Evolutionary conservation across 2,113 vertebrate species (phyloP).

Genomic region (Catagonus wagneri): DNA sequence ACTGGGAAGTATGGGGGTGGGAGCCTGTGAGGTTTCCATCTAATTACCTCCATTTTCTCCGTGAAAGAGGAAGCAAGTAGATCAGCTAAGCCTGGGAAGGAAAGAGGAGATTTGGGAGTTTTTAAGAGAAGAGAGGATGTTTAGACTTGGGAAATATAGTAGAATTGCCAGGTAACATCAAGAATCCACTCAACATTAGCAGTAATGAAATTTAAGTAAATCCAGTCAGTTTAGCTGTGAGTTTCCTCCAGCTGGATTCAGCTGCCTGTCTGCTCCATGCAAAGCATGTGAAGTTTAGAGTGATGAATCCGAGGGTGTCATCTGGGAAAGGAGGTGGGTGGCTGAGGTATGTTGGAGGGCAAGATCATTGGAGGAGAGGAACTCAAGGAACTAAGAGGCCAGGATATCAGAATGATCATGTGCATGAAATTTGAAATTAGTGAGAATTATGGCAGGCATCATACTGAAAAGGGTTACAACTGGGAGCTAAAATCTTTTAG

Average conservation of each 20-base stretch:
- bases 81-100: neutral
- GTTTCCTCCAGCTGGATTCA: slow-evolving; percentile 45
- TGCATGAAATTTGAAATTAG: slow-evolving; percentile 16
- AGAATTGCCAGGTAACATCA: neutral
- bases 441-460: neutral
- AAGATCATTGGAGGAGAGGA: neutral
- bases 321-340: neutral
- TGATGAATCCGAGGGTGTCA: neutral
- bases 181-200: neutral
- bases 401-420: neutral
- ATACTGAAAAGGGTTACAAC: neutral
- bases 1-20: neutral
- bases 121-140: slow-evolving; percentile 10
- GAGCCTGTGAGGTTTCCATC: neutral
- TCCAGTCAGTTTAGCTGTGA: neutral
- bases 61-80: neutral
- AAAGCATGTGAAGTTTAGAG: neutral
- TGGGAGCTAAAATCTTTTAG: slow-evolving; percentile 1
- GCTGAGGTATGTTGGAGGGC: neutral
- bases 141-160: neutral
- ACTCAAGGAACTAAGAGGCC: slow-evolving; percentile 11
- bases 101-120: neutral
- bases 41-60: neutral
- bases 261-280: neutral
- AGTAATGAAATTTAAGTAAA: slow-evolving; percentile 3